Evolutionary conservation across 2,888 invertebrate species (phyloP), one percentile per base, ranked within the genome.

Genomic region (Mechanitis messenoides): DNA sequence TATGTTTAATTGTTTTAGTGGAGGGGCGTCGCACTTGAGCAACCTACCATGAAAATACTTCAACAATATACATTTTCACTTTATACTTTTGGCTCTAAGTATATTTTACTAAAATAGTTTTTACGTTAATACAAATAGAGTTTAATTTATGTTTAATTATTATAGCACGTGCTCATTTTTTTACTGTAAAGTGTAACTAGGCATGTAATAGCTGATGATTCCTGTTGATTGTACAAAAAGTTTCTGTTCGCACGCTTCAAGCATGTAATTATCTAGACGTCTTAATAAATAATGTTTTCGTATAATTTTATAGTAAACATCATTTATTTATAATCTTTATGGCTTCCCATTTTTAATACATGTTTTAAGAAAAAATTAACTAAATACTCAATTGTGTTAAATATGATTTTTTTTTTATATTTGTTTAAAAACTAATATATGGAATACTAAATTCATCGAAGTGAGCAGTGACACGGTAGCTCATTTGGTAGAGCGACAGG

Each of bases 201-300:
- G 75, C 83, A 77, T 85, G 81, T 83, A 83, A 85, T 84, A 65
- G 71, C 60, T 69, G 71, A 68, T 78, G 79, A 82, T 80, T 79
- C 74, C 77, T 68, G 66, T 66, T 75, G 76, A 80, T 80, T 82
- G 78, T 54, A 56, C 54, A 61, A 20, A 53, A 57, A 56, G 59
- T 7, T 31, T 33, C 28, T 58, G 50, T 60, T 56, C 58, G 46
- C 59, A 54, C 58, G 46, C 38, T 47, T 45, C 31, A 45, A 56
- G 58, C 58, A 46, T 56, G 56, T 42, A 60, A 45, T 42, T 58
- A 58, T 58, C 58, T 58, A 58, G 31, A 31, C 55, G 42, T 55
- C 56, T 42, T 50, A 50, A 50, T 31, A 31, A 50, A 50, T 50
- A 31, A 28, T 31, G 50, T 50, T 50, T 50, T 50, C 31, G 50